These are phyloP conservation scores for Thymelicus lineola DNA, from an alignment of 2,888 invertebrate genomes.

Conservation along the genomic window DNA sequence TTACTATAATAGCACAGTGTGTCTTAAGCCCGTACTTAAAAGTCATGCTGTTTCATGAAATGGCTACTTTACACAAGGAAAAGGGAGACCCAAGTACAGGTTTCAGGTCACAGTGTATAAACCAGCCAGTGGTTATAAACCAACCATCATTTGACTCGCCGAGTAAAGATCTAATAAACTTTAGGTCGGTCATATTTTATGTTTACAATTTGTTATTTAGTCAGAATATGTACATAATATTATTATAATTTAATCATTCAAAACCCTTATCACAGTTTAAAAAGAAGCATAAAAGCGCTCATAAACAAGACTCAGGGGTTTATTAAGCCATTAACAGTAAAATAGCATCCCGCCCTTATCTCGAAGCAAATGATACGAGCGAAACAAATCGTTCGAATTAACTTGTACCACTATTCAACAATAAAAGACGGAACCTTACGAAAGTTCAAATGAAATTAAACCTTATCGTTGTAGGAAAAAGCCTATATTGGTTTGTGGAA, in stretches of 20 bases:
- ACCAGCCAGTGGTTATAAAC: too few species aligned
- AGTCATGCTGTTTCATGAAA: too few species aligned
- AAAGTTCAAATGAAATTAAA: constrained; percentile 18
- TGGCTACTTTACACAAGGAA: too few species aligned
- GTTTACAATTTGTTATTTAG: too few species aligned
- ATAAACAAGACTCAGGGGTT: constrained; percentile 54
- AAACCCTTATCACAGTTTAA: constrained; percentile 27
- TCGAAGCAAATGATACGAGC: constrained; percentile 63
- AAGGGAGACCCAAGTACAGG: too few species aligned
- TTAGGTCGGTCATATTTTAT: too few species aligned
- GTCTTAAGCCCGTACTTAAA: too few species aligned
- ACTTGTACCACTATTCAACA: constrained; percentile 39
- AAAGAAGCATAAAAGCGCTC: constrained; percentile 27
- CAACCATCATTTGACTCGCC: too few species aligned
- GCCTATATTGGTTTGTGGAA: constrained; percentile 6
- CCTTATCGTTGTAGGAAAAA: constrained; percentile 15
- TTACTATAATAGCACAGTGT: too few species aligned
- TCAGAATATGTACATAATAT: too few species aligned
- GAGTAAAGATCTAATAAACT: too few species aligned
- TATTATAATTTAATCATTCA: constrained; percentile 11
- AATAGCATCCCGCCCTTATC: constrained; percentile 68
- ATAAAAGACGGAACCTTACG: constrained; percentile 21
- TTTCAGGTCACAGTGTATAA: too few species aligned
- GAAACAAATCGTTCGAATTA: constrained; percentile 64
- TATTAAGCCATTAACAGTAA: constrained; percentile 75